Percentiles rank a stretch among this genome's conserved stretches.
phyloP scores from a whole-genome alignment of 2,888 invertebrate genomes.

The Phorcus lineatus region DNA sequence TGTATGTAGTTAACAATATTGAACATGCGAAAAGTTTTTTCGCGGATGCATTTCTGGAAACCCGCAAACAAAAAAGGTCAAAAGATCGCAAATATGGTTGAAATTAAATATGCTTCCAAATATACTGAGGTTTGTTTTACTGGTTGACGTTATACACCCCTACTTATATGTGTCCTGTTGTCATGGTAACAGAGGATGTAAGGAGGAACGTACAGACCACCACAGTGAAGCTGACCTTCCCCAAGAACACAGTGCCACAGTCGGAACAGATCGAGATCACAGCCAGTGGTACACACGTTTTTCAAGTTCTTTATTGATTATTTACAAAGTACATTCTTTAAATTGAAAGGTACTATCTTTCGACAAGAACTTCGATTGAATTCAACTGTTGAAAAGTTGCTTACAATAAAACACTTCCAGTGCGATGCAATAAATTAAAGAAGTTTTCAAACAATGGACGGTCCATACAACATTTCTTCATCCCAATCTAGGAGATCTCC shows the following conservation, averaged over 20 bases:
- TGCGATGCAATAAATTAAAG: not conserved
- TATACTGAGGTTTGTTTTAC: too few relatives aligned
- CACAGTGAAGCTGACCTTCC: not conserved
- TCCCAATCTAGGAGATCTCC: not conserved
- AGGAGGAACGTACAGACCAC: not conserved
- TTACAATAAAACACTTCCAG: too few relatives aligned
- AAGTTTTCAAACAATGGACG: too few relatives aligned
- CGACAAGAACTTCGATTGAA: not conserved
- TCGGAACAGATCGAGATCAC: slow-evolving; percentile 1
- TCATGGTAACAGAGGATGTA: not conserved
- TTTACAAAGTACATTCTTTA: too few relatives aligned
- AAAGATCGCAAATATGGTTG: not conserved
- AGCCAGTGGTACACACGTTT: not conserved
- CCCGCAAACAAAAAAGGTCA: not conserved
- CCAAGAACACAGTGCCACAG: not conserved
- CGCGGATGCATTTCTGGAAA: not conserved
- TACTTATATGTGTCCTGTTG: too few relatives aligned
- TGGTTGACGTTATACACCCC: too few relatives aligned
- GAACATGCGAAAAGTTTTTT: not conserved
- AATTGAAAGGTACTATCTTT: not conserved
- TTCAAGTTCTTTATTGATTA: not conserved
- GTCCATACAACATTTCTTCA: too few relatives aligned
- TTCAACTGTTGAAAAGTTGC: too few relatives aligned
- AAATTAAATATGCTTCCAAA: not conserved
- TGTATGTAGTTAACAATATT: not conserved